These are phyloP conservation scores for Calypte anna DNA, from an alignment of 2,113 vertebrate species.

Conservation along the genomic window DNA sequence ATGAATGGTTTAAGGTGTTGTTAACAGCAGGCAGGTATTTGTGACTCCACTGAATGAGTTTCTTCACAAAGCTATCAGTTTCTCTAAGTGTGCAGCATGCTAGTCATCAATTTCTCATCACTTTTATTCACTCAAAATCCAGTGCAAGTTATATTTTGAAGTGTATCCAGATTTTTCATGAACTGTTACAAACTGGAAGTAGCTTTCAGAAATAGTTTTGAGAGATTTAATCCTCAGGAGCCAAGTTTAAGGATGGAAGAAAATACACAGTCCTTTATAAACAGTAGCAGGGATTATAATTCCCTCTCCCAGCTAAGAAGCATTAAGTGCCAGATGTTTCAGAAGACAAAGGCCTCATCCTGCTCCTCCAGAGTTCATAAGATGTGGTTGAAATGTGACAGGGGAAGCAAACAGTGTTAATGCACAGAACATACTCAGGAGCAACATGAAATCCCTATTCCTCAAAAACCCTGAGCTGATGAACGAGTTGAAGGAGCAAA, in stretches of 20 bases:
- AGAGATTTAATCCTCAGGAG: background rate
- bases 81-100: background rate
- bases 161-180: background rate
- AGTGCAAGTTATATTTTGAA: background rate
- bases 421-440: background rate
- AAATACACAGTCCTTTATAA: background rate
- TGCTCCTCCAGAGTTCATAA: background rate
- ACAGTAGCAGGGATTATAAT: background rate
- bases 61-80: background rate
- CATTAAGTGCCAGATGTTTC: background rate
- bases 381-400: background rate
- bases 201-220: background rate
- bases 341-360: background rate
- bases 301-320: slow-evolving; percentile 1
- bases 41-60: background rate
- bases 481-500: background rate
- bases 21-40: background rate
- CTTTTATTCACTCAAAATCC: background rate
- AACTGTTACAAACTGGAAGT: background rate
- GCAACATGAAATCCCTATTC: background rate
- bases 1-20: background rate
- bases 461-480: background rate
- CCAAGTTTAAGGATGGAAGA: background rate
- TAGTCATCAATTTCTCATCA: background rate
- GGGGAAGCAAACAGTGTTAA: background rate